Percentiles rank a stretch among this genome's conserved stretches.
These are phyloP conservation scores for Pseudolaguvia tuberculata DNA, from an alignment of 2,113 vertebrate genomes.

Conservation along the genomic window DNA sequence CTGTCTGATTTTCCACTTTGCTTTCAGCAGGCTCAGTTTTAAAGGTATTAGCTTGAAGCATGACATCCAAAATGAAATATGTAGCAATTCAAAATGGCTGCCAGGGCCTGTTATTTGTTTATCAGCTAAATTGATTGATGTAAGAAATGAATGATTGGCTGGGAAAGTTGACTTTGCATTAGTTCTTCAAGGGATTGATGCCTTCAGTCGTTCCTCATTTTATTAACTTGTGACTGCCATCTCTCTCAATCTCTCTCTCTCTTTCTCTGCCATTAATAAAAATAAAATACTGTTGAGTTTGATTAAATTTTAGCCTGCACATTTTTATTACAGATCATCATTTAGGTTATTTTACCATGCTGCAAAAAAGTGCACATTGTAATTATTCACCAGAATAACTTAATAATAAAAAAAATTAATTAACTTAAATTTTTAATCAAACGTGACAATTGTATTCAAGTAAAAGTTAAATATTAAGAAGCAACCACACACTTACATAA, in stretches of 20 bases:
- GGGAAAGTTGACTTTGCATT: slow-evolving; percentile 39
- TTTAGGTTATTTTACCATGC: slow-evolving; percentile 18
- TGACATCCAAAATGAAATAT: slow-evolving; percentile 64
- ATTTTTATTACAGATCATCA: slow-evolving; percentile 28
- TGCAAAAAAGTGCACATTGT: too few species aligned
- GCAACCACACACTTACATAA: too few species aligned
- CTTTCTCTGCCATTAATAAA: slow-evolving; percentile 10
- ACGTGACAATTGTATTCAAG: too few species aligned
- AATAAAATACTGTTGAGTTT: slow-evolving; percentile 22
- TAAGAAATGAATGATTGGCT: slow-evolving; percentile 59
- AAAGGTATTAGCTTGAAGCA: slow-evolving; percentile 54
- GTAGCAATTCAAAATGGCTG: slow-evolving; percentile 57
- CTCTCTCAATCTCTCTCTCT: not conserved
- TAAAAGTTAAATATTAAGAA: too few species aligned
- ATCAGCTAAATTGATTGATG: slow-evolving; percentile 59
- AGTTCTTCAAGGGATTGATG: slow-evolving; percentile 58
- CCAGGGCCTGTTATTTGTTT: slow-evolving; percentile 55
- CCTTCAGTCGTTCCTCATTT: slow-evolving; percentile 57
- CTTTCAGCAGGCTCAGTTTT: slow-evolving; percentile 33
- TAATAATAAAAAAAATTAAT: too few species aligned
- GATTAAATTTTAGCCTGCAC: slow-evolving; percentile 27
- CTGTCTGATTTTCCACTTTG: slow-evolving; percentile 1
- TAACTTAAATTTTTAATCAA: too few species aligned
- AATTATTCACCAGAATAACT: too few species aligned
- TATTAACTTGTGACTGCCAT: slow-evolving; percentile 56